Conservation (phyloP, 2,797 vertebrate genomes). For the Poecilia wingei region DNA sequence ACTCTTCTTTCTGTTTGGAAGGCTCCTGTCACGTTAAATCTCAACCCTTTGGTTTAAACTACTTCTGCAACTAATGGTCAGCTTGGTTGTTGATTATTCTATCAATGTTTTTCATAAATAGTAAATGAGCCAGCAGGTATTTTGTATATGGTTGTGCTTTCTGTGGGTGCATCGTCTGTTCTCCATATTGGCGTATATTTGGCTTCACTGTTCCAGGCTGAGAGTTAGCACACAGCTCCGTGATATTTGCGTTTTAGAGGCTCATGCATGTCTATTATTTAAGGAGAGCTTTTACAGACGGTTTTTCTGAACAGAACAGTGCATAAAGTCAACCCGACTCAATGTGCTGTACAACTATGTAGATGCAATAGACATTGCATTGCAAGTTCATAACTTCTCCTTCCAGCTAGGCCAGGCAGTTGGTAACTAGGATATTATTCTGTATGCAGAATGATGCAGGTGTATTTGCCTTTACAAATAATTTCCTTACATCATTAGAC, state of each 20-base stretch:
- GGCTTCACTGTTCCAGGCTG: background rate
- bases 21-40: background rate
- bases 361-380: background rate
- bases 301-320: background rate
- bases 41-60: background rate
- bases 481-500: background rate
- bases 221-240: background rate
- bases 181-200: background rate
- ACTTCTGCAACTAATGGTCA: background rate
- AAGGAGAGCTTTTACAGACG: background rate
- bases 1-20: background rate
- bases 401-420: background rate
- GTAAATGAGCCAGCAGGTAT: background rate
- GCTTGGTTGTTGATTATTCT: background rate
- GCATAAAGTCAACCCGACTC: background rate
- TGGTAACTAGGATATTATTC: background rate
- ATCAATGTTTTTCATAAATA: background rate
- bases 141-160: background rate
- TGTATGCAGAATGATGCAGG: background rate
- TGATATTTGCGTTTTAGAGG: background rate
- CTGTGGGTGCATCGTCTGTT: background rate
- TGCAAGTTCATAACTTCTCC: background rate
- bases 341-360: background rate
- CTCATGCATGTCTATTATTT: conserved; percentile 1
- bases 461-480: background rate